Evolutionary conservation across 2,888 invertebrate genomes (phyloP).

Genomic region (Dynastes grantii): DNA sequence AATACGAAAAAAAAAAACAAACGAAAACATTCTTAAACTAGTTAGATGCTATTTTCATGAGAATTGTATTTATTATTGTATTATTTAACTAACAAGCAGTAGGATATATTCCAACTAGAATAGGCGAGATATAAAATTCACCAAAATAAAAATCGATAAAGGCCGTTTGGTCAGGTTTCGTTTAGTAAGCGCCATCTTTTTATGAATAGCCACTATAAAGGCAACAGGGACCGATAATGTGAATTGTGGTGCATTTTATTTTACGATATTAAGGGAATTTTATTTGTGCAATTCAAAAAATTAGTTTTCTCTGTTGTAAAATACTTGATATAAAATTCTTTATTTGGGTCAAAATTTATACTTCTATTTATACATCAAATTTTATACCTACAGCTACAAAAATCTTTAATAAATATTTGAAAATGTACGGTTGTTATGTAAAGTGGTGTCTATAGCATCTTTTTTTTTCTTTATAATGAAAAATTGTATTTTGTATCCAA

Average conservation of each 20-base stretch:
- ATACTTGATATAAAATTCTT: not conserved
- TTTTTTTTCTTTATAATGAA: too few species aligned
- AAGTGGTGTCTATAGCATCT: too few species aligned
- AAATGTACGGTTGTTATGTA: not conserved
- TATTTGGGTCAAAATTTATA: not conserved
- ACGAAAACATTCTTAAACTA: not conserved
- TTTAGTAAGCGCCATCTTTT: conserved; percentile 41
- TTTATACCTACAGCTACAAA: not conserved
- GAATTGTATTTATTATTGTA: not conserved
- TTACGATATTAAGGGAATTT: not conserved
- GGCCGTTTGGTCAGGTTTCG: conserved; percentile 22
- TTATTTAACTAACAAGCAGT: conserved; percentile 16
- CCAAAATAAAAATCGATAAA: conserved; percentile 39
- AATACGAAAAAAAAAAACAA: not conserved
- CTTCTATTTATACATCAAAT: not conserved
- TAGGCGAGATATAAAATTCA: conserved; percentile 19
- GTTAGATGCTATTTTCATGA: not conserved
- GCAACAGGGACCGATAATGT: not conserved
- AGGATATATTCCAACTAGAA: not conserved
- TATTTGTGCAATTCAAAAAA: not conserved
- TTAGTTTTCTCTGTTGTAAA: not conserved
- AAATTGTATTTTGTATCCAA: too few species aligned
- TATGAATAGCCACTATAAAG: conserved; percentile 35
- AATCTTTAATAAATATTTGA: not conserved
- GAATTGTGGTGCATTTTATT: not conserved